Evolutionary conservation across 2,113 vertebrate genomes (phyloP).

Genomic region (Gnathonemus longibarbis): DNA sequence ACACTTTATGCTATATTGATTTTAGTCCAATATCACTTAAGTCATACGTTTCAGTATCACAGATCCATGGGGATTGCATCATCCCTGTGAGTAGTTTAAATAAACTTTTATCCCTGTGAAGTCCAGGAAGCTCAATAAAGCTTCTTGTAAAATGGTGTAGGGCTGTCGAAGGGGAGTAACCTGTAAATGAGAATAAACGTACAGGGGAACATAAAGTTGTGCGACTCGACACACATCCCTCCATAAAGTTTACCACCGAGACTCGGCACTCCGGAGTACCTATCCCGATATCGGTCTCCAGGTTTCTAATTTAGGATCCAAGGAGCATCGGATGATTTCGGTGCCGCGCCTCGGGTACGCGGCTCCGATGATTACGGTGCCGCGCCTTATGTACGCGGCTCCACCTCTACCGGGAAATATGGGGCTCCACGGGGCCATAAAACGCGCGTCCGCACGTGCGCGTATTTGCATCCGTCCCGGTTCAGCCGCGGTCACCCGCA

Average conservation of each 20-base stretch:
- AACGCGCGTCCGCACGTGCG: conserved; percentile 25
- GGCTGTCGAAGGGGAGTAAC: not conserved
- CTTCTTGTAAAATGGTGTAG: not conserved
- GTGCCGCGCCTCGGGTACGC: not conserved
- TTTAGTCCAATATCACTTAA: conserved; percentile 28
- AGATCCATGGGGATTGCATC: conserved; percentile 47
- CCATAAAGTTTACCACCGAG: not conserved
- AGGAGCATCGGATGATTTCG: not conserved
- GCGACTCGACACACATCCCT: not conserved
- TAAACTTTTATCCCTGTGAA: not conserved
- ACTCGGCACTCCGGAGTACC: not conserved
- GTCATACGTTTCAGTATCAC: conserved; percentile 59
- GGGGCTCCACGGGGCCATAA: conserved; percentile 25
- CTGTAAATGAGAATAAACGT: not conserved
- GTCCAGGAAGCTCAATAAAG: not conserved
- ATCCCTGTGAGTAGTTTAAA: conserved; percentile 45
- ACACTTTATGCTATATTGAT: not conserved
- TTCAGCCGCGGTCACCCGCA: conserved; percentile 26
- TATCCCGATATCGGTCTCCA: not conserved
- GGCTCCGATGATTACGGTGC: not conserved
- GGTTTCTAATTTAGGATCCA: not conserved
- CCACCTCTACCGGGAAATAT: conserved; percentile 15
- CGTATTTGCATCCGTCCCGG: conserved; percentile 30
- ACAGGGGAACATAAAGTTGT: not conserved
- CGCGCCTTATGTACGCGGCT: not conserved